These are phyloP conservation scores for Sebastes hubbsi DNA, from an alignment of 2,797 vertebrate genomes.

Conservation along the genomic window DNA sequence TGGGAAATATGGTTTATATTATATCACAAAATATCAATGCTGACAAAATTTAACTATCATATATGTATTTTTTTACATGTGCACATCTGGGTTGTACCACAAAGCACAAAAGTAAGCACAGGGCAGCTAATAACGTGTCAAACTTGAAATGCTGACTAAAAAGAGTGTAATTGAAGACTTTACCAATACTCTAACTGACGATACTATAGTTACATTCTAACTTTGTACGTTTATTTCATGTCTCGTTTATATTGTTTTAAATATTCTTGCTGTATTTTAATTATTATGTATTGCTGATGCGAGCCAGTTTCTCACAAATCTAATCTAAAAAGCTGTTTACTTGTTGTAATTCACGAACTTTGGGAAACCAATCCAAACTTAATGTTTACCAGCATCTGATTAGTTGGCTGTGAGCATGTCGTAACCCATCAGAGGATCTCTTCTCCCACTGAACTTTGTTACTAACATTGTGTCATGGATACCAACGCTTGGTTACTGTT, in stretches of 20 bases:
- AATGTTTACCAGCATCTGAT: neutral
- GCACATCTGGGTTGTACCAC: neutral
- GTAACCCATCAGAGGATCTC: neutral
- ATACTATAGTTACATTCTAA: neutral
- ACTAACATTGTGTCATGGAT: conserved; percentile 29
- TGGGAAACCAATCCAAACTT: neutral
- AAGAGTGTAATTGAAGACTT: neutral
- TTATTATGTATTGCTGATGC: neutral
- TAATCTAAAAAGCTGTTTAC: neutral
- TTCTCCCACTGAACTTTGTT: conserved; percentile 20
- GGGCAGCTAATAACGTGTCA: neutral
- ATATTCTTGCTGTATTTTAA: neutral
- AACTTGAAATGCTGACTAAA: neutral
- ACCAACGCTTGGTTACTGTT: conserved; percentile 33
- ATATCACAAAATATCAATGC: neutral
- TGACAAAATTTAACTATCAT: neutral
- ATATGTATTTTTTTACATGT: neutral
- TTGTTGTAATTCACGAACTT: neutral
- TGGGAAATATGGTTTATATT: neutral
- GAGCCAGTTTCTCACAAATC: neutral
- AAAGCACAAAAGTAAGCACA: neutral
- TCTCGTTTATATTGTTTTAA: neutral
- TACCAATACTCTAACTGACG: neutral
- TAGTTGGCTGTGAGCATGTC: neutral
- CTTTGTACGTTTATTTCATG: neutral